Base-by-base conservation (phyloP, 2,113 vertebrate genomes). In the Brachyhypopomus gauderio region DNA sequence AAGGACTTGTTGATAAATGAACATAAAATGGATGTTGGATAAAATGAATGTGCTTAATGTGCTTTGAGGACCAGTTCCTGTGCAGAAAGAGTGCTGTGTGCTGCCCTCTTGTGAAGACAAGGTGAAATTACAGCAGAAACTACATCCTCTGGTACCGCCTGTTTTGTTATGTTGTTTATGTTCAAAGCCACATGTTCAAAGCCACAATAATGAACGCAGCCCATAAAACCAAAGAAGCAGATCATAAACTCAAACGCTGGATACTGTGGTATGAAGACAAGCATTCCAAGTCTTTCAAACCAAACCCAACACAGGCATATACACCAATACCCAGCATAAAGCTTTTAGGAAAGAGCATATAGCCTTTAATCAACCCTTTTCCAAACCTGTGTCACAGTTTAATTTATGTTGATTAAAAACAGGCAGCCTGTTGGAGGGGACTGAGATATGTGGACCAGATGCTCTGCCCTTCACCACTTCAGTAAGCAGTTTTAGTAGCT, bases 81-180 rank as follows among this genome's bases (percentile, higher is more conserved):
- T 4, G 38, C 12, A 48, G 34, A 36, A 59, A 71, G 11, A 5
- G 38, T 56, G 52, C 9, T 52, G n/a, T 70, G 12, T 83, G 72
- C 81, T 83, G 78, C 81, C 77, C 73, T 83, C 84, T 85, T 80
- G 77, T 73, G 81, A 63, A 72, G 2, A 16, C 30, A 20, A 62
- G 48, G 5, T 36, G 59, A 59, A 73, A 83, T 34, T 72, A 72
- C 72, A 59, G 30, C 45, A 78, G 8, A 52, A 25, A 63, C 23
- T 3, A 22, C 17, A 23, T 56, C 3, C 12, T 63, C 60, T 25
- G 22, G 11, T 17, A 5, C 62, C 41, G 5, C 17, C 4, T n/a
- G 7, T 3, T 5, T 3, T 23, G 6, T 3, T 17, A 9, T 34
- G 25, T n/a, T 58, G 19, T 8, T 20, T 56, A 52, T 52, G 9